These are phyloP conservation scores for Dromococcyx pavoninus DNA, from an alignment of 2,797 vertebrate species.

Conservation along the genomic window DNA sequence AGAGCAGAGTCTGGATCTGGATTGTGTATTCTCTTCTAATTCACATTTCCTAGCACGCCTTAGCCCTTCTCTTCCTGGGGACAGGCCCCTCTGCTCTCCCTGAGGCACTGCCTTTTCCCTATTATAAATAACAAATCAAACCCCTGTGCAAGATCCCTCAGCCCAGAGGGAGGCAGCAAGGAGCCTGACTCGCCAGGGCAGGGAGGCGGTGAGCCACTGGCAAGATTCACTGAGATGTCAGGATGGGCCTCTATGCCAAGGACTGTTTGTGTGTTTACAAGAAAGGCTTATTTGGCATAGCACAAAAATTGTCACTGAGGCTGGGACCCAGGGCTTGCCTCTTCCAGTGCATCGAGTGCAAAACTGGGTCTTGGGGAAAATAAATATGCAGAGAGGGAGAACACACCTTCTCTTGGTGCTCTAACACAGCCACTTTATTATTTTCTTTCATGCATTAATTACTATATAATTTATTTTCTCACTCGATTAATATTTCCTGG, in stretches of 20 bases:
- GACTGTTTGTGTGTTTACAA: slow-evolving; percentile 70
- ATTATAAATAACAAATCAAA: neutral
- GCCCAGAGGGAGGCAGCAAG: slow-evolving; percentile 31
- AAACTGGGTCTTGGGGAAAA: slow-evolving; percentile 7
- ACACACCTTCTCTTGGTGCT: neutral
- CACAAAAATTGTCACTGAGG: neutral
- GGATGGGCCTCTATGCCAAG: slow-evolving; percentile 25
- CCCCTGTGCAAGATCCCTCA: neutral
- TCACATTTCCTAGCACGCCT: neutral
- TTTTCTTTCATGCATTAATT: neutral
- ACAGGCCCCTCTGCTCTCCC: neutral
- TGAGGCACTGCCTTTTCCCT: neutral
- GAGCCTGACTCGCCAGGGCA: neutral
- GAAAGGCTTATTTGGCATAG: slow-evolving; percentile 49
- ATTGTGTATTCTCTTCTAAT: neutral
- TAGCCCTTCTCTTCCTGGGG: neutral
- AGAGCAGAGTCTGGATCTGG: neutral
- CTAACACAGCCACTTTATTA: neutral
- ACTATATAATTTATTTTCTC: slow-evolving; percentile 1
- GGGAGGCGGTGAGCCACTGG: neutral
- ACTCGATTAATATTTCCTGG: neutral
- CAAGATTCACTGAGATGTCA: neutral
- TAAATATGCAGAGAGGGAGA: neutral
- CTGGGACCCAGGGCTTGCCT: slow-evolving; percentile 21
- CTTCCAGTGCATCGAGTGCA: slow-evolving; percentile 7